Evolutionary conservation across 1,140 invertebrate genomes (phyloP).

Genomic region (Lerema accius): DNA sequence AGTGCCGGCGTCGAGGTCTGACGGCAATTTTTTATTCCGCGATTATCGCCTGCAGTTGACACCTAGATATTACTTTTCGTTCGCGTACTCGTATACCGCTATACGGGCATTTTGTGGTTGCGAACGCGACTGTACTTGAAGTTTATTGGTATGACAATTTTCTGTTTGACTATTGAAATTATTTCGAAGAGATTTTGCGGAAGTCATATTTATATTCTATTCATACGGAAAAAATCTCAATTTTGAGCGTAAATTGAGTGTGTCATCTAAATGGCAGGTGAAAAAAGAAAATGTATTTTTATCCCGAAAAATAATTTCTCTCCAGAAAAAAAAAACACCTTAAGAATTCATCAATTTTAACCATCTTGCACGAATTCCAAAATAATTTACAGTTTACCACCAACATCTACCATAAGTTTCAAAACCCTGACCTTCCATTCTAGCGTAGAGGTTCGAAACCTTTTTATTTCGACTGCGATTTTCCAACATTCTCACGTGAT

Average conservation of each 20-base stretch:
- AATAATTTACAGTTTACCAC: no score
- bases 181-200: constrained; percentile 11
- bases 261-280: no score
- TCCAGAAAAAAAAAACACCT: no score
- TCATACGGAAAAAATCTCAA: not conserved
- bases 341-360: no score
- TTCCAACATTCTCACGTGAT: constrained; percentile 53
- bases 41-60: constrained; percentile 81
- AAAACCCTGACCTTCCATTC: no score
- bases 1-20: constrained; percentile 59
- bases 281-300: no score
- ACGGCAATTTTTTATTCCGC: constrained; percentile 77
- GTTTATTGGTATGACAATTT: constrained; percentile 70
- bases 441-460: not conserved
- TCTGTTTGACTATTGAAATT: constrained; percentile 39
- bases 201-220: not conserved
- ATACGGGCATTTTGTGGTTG: constrained; percentile 71
- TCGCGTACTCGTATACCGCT: constrained; percentile 52
- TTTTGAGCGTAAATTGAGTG: no score
- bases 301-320: no score
- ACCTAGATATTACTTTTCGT: constrained; percentile 80
- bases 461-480: constrained; percentile 10
- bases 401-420: no score
- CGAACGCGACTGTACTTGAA: constrained; percentile 58
- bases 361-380: no score